Evolutionary conservation across 2,888 invertebrate species (phyloP), one percentile per base, ranked within the genome.

Genomic region (Drosophila recens): DNA sequence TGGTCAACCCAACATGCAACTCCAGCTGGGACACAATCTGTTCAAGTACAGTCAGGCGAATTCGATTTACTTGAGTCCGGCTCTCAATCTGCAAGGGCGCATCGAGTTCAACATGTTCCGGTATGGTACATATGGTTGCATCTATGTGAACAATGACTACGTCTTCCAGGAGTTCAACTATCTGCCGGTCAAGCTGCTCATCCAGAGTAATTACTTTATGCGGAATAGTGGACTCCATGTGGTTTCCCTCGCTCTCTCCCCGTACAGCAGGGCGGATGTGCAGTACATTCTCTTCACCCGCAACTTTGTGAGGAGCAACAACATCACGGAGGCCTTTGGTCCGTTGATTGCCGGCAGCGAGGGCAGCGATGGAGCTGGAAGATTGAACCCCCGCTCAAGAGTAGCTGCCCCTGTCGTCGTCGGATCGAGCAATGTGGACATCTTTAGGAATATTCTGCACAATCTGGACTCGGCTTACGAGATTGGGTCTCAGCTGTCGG

Each of bases 371-470:
- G 93, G 92, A 1, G 94, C 95, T 74, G 94, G 95, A 4, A 94
- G 95, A n/a, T 92, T 99, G 45, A 96, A 96, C 83, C 98, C 99
- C 0, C 94, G 99, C 83, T 98, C 97, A 72, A 94, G 97, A 79
- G 98, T 99, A 0, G 97, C 98, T 1, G 99, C 99, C 0, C 96
- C 98, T 0, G 94, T 99, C 40, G 97, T 98, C 0, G 94, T 99
- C 20, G 97, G 97, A 0, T 98, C 98, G 0, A 96, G 96, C 90
- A 99, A 99, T 91, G 95, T 98, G 0, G 95, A 96, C 48, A 94
- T 99, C 2, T 97, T 95, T 84, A 94, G 99, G 67, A 99, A 99
- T 92, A 97, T 98, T 68, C 95, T 99, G 42, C 95, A 97, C 67
- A 99, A 99, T 93, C 96, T 96, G 1, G 96, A 96, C 74, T 98